Conservation (phyloP, 2,113 vertebrate genomes). For the Hypanus sabinus region DNA sequence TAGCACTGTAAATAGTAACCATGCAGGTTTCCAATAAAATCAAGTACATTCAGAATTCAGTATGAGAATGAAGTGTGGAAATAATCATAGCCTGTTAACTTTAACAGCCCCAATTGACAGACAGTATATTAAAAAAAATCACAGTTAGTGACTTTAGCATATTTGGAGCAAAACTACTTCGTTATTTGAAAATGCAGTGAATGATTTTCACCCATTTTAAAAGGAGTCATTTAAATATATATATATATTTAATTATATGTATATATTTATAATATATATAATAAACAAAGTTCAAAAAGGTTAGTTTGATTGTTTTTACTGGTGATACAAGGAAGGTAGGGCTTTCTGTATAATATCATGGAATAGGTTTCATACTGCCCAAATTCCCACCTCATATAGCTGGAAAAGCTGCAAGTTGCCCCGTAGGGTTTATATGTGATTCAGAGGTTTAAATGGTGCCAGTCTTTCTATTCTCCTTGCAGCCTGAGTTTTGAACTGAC, state of each 20-base stretch:
- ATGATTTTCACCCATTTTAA: not conserved
- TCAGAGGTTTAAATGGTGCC: not conserved
- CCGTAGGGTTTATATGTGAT: not conserved
- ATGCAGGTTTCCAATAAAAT: not conserved
- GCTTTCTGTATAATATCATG: not conserved
- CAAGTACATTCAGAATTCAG: not conserved
- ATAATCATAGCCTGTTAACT: not conserved
- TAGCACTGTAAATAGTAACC: not conserved
- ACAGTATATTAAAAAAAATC: not conserved
- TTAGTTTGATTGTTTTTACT: not conserved
- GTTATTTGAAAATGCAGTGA: not conserved
- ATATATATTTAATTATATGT: too few species aligned
- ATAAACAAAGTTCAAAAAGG: not conserved
- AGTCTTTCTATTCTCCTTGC: not conserved
- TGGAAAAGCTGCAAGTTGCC: not conserved
- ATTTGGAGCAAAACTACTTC: not conserved
- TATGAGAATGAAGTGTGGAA: not conserved
- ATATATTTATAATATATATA: not conserved
- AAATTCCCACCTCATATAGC: too few species aligned
- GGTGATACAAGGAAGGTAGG: not conserved
- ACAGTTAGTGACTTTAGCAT: not conserved
- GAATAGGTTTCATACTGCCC: too few species aligned
- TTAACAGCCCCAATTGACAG: not conserved
- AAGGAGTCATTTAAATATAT: too few species aligned
- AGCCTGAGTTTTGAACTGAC: not conserved